These are phyloP conservation scores for Puffinus mauretanicus DNA, from an alignment of 2,113 vertebrate species.

Conservation along the genomic window DNA sequence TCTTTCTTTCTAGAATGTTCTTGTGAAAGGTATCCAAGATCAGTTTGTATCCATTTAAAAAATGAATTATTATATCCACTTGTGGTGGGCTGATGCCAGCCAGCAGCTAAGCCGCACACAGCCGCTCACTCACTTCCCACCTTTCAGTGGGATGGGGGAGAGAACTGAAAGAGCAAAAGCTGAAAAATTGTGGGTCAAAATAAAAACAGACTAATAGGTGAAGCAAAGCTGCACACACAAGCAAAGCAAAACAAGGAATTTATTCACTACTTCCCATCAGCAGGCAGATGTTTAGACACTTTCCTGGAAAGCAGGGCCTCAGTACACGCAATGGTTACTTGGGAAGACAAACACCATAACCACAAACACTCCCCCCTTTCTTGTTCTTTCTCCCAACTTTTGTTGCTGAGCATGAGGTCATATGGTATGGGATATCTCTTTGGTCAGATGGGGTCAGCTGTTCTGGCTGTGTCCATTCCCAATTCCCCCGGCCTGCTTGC, in stretches of 20 bases:
- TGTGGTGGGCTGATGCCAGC: not conserved
- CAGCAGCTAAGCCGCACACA: not conserved
- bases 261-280: not conserved
- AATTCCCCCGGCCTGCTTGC: accelerated
- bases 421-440: not conserved
- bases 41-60: not conserved
- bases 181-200: not conserved
- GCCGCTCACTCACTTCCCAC: not conserved
- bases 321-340: too few species aligned
- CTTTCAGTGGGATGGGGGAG: not conserved
- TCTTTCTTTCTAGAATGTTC: not conserved
- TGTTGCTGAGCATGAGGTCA: not conserved
- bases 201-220: not conserved
- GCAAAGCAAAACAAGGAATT: not conserved
- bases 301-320: not conserved
- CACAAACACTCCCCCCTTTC: not conserved
- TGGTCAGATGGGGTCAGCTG: not conserved
- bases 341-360: not conserved
- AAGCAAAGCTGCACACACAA: not conserved
- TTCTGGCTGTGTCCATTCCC: not conserved
- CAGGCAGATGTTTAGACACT: not conserved
- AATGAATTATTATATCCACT: not conserved
- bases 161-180: not conserved
- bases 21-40: not conserved
- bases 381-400: not conserved